Evolutionary conservation across 2,888 invertebrate species (phyloP).

Genomic region (Nomada ferruginata): DNA sequence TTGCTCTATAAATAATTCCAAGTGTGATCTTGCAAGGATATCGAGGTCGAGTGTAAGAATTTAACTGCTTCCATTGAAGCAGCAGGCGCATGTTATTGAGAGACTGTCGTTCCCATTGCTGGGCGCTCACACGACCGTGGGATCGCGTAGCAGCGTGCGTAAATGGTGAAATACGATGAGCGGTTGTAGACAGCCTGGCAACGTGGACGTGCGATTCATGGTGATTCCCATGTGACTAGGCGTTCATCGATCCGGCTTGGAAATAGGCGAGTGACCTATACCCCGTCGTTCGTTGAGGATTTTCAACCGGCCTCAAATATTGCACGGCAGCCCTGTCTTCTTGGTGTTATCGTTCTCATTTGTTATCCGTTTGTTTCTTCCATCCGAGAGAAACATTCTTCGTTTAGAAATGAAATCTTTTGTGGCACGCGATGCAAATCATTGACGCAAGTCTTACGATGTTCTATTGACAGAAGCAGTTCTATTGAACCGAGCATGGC

Average conservation of each 20-base stretch:
- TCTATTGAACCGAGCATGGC: no score
- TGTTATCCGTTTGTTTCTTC: no score
- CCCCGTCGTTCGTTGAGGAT: slow-evolving; percentile 16
- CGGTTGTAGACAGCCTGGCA: slow-evolving; percentile 45
- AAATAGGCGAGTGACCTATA: slow-evolving; percentile 54
- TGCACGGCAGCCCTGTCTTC: not conserved
- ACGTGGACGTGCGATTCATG: slow-evolving; percentile 56
- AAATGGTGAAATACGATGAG: slow-evolving; percentile 43
- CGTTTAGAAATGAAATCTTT: not conserved
- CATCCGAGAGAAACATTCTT: not conserved
- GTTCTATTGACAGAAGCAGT: not conserved
- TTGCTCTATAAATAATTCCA: no score
- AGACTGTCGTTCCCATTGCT: slow-evolving; percentile 10
- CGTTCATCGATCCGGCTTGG: slow-evolving; percentile 57
- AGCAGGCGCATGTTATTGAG: not conserved
- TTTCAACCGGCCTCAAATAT: slow-evolving; percentile 39
- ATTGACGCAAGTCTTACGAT: no score
- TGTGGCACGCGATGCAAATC: no score
- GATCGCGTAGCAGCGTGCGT: not conserved
- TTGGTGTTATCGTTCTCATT: not conserved
- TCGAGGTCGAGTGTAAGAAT: not conserved
- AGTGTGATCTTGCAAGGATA: no score
- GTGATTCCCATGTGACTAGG: slow-evolving; percentile 58
- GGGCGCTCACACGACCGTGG: not conserved
- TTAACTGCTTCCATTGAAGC: not conserved